phyloP scores from a whole-genome alignment of 37 sponge, comb jelly and placozoan genomes.

The Aphrocallistes beatrix region DNA sequence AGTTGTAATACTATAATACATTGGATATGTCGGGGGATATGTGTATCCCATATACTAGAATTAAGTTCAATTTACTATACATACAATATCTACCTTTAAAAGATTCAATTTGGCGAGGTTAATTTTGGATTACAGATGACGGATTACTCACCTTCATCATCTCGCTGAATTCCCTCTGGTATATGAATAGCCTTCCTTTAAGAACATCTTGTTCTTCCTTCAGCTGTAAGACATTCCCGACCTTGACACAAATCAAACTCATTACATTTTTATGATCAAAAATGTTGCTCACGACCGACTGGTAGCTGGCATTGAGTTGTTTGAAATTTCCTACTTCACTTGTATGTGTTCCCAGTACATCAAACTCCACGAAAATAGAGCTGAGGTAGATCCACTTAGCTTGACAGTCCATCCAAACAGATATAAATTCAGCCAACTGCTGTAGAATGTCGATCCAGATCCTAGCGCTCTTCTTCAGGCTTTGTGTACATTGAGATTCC shows the following conservation, averaged over 20 bases:
- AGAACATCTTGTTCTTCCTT: not conserved
- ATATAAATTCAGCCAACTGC: not conserved
- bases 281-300: not conserved
- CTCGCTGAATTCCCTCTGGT: not conserved
- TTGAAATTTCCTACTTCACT: not conserved
- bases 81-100: no score
- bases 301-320: conserved; percentile 9
- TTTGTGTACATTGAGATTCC: not conserved
- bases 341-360: not conserved
- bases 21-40: no score
- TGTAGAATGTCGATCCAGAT: not conserved
- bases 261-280: not conserved
- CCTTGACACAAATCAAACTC: not conserved
- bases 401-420: conserved; percentile 6
- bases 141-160: not conserved
- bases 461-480: not conserved
- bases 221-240: not conserved
- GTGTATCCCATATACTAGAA: no score
- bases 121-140: no score
- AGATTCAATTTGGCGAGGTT: no score
- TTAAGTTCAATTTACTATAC: no score
- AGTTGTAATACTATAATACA: no score
- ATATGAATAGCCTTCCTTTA: not conserved
- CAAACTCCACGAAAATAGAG: conserved; percentile 2
- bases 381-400: not conserved